phyloP scores from a whole-genome alignment of 2,888 invertebrate species.

The Diaphora mendica region DNA sequence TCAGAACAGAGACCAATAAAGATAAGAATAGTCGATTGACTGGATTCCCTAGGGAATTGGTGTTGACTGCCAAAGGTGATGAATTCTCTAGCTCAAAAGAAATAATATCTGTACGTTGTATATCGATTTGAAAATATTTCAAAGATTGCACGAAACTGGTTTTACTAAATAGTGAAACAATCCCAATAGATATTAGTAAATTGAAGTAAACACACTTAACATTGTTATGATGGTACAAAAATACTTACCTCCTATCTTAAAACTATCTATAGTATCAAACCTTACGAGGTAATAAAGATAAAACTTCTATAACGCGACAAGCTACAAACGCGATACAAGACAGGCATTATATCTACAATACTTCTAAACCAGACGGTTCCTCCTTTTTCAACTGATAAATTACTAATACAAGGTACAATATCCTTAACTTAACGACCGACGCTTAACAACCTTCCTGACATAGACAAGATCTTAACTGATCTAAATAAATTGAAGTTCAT shows the following conservation, averaged over 20 bases:
- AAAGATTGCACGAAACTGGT: no score
- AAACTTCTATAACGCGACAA: no score
- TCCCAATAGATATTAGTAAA: background rate
- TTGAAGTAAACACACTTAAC: background rate
- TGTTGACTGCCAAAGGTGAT: background rate
- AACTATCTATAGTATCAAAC: background rate
- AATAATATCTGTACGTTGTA: background rate
- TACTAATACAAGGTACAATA: background rate
- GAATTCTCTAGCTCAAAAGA: background rate
- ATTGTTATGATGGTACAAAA: background rate
- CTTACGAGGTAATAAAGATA: background rate
- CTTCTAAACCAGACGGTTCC: background rate
- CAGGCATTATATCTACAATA: background rate
- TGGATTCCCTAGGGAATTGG: background rate
- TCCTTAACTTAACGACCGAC: background rate
- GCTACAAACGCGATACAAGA: background rate
- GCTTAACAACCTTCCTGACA: conserved; percentile 18
- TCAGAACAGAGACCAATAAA: background rate
- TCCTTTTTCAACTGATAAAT: conserved; percentile 1
- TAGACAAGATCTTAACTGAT: conserved; percentile 17
- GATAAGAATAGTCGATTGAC: background rate
- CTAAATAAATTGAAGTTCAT: conserved; percentile 16
- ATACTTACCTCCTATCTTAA: background rate
- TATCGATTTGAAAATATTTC: no score
- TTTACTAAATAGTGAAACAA: no score